Evolutionary conservation across 2,797 vertebrate genomes (phyloP).

Genomic region (Ambastaia sidthimunki): DNA sequence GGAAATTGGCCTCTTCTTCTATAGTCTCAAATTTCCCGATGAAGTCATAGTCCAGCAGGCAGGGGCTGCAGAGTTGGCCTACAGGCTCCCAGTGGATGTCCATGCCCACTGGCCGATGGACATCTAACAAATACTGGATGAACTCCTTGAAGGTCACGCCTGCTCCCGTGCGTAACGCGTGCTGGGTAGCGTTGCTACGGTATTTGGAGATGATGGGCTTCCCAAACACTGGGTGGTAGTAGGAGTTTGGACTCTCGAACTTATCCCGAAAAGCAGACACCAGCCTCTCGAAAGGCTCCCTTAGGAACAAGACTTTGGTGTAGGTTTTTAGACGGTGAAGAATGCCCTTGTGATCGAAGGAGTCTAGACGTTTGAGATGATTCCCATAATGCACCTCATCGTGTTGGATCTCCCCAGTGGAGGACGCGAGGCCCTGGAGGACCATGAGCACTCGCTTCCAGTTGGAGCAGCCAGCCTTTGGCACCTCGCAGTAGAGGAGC

Average conservation of each 20-base stretch:
- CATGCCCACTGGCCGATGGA: slow-evolving; percentile 92
- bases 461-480: slow-evolving; percentile 96
- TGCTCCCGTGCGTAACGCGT: slow-evolving; percentile 85
- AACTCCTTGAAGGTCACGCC: slow-evolving; percentile 95
- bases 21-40: slow-evolving; percentile 97
- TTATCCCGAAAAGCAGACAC: slow-evolving; percentile 98
- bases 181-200: slow-evolving; percentile 84
- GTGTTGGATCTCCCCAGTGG: slow-evolving; percentile 85
- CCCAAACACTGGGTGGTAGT: slow-evolving; percentile 94
- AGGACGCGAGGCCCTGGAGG: slow-evolving; percentile 85
- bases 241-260: slow-evolving; percentile 93
- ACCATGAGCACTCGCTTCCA: slow-evolving; percentile 98
- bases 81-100: slow-evolving; percentile 97
- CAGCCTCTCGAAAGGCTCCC: slow-evolving; percentile 92
- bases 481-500: slow-evolving; percentile 95
- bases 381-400: slow-evolving; percentile 88
- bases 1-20: slow-evolving; percentile 91
- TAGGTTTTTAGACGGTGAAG: slow-evolving; percentile 87
- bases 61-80: slow-evolving; percentile 92
- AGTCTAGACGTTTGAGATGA: slow-evolving; percentile 85
- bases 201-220: slow-evolving; percentile 93
- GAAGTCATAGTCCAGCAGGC: slow-evolving; percentile 92
- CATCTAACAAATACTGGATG: slow-evolving; percentile 91
- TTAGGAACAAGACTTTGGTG: slow-evolving; percentile 93
- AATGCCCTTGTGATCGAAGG: slow-evolving; percentile 85